Base-by-base conservation (phyloP, 2,888 invertebrate genomes). In the Sipha maydis region DNA sequence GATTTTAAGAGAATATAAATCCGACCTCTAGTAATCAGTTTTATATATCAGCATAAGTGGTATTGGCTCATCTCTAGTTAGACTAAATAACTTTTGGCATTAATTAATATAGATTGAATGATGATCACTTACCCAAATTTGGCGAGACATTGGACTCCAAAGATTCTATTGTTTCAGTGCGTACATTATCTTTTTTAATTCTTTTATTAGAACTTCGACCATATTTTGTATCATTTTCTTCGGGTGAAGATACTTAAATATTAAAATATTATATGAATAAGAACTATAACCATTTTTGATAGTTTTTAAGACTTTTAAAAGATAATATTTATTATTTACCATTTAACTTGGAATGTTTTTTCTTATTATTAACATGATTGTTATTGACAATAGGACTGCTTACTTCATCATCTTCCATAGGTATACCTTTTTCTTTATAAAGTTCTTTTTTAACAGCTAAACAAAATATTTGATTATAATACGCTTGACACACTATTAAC, bases 71-170 rank as follows among this genome's bases (percentile, higher is more conserved):
- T 34, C 34, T 4, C 34, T 34, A 34, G 4, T 34, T 34, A 34
- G 4, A 34, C 34, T 34, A 34, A n/a, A n/a, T 34, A 34, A 34
- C 34, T 34, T 34, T 34, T 3, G 34, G 34, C 34, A 34, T 34
- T 34, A 34, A 34, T 4, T 34, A 34, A 34, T 34, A 34, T 34
- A 3, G 34, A 34, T 34, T 34, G 34, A 34, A 34, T 34, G 34
- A 21, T n/a, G 25, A 31, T 25, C 5, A 85, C 77, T 88, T 28
- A 88, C 88, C 82, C 41, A 82, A 82, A 54, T 9, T 61, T 61
- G 34, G 25, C 11, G 31, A 19, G 21, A n/a, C 9, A 48, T 48
- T 3, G 3, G 25, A 34, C 14, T 80, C 79, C 7, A 28, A 71
- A 11, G 54, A 56, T 67, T 88, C 82, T 3, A 11, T 48, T 7